These are phyloP conservation scores for Hydrophis major DNA, from an alignment of 2,797 vertebrate genomes.

Conservation along the genomic window DNA sequence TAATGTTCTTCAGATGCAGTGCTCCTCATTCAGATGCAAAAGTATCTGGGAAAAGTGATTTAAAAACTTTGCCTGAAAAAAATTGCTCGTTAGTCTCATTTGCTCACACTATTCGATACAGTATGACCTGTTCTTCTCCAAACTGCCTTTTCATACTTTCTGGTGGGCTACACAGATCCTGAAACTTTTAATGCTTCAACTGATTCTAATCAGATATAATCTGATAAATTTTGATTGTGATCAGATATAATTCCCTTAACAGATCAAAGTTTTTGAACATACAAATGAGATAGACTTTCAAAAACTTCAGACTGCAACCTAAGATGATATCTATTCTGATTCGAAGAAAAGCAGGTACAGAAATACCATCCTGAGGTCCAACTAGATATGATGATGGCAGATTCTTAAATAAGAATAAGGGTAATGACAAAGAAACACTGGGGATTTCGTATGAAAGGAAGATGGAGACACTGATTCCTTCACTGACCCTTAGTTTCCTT, in stretches of 20 bases:
- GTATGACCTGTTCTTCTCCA: not conserved
- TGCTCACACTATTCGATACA: not conserved
- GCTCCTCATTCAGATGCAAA: not conserved
- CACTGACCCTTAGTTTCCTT: not conserved
- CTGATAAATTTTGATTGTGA: not conserved
- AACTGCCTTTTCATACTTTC: not conserved
- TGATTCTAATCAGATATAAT: not conserved
- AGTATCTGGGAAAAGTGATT: not conserved
- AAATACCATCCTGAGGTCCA: not conserved
- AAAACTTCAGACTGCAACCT: not conserved
- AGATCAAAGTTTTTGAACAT: not conserved
- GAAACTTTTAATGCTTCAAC: not conserved
- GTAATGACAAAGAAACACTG: not conserved
- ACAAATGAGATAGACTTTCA: not conserved
- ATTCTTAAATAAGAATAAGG: not conserved
- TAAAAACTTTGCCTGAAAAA: not conserved
- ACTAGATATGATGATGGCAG: not conserved
- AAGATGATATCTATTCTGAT: not conserved
- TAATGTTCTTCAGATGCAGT: not conserved
- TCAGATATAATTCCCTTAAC: not conserved
- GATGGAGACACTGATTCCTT: not conserved
- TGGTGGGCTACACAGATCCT: not conserved
- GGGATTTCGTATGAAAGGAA: not conserved
- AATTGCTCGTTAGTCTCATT: not conserved
- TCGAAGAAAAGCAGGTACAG: not conserved